Conservation (phyloP, 2,797 vertebrate species). For the Brachymystax lenok region DNA sequence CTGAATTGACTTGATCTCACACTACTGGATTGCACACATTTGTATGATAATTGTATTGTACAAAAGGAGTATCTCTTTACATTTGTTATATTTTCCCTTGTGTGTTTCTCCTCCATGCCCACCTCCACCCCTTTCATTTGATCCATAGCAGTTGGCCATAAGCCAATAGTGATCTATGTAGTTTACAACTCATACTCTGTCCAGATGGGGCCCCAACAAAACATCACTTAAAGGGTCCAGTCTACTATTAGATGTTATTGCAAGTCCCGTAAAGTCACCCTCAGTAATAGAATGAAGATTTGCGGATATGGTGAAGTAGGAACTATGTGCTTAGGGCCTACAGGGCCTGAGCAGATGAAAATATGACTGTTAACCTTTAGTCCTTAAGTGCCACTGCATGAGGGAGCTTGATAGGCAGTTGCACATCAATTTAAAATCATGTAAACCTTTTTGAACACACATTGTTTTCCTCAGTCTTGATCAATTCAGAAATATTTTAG, state of each 20-base stretch:
- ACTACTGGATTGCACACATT: conserved; percentile 77
- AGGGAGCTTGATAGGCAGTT: conserved; percentile 44
- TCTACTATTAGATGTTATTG: conserved; percentile 58
- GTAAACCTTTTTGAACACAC: background rate
- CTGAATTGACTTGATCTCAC: conserved; percentile 63
- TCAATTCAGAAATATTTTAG: background rate
- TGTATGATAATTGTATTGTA: conserved; percentile 77
- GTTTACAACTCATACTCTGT: conserved; percentile 51
- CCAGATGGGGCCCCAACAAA: conserved; percentile 6
- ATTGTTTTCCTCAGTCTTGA: background rate
- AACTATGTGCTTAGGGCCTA: conserved; percentile 5
- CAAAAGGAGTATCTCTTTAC: conserved; percentile 69
- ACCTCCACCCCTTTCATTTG: conserved; percentile 43
- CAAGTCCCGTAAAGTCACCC: conserved; percentile 36
- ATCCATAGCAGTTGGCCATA: conserved; percentile 57
- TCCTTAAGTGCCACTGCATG: conserved; percentile 65
- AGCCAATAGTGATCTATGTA: conserved; percentile 75
- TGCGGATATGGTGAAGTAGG: background rate
- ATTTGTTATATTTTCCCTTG: conserved; percentile 88
- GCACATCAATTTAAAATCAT: conserved; percentile 13
- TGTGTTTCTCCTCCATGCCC: conserved; percentile 72
- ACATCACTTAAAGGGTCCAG: conserved; percentile 37
- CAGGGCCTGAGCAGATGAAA: conserved; percentile 28
- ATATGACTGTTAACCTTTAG: conserved; percentile 73
- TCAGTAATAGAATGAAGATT: conserved; percentile 31